These are phyloP conservation scores for Urocyon cinereoargenteus DNA, from an alignment of 2,797 vertebrate species.

Conservation along the genomic window DNA sequence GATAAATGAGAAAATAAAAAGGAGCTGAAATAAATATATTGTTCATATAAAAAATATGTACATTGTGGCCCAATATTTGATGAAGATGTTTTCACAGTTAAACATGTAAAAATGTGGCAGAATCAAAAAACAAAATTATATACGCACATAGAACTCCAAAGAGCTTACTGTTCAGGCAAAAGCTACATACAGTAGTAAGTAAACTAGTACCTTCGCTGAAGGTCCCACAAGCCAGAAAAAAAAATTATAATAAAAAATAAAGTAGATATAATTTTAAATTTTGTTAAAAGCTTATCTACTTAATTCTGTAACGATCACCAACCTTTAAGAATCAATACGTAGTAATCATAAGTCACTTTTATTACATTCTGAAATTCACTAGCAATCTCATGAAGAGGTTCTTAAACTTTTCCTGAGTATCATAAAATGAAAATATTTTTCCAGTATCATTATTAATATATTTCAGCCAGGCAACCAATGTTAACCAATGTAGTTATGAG, in stretches of 20 bases:
- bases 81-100: background rate
- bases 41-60: background rate
- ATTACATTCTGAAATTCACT: slow-evolving; percentile 40
- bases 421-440: slow-evolving; percentile 63
- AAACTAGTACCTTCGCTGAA: background rate
- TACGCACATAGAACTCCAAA: background rate
- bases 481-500: slow-evolving; percentile 30
- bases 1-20: background rate
- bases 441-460: slow-evolving; percentile 46
- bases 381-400: slow-evolving; percentile 48
- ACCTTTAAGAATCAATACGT: slow-evolving; percentile 47
- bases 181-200: background rate
- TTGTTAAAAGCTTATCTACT: slow-evolving; percentile 43
- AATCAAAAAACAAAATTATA: background rate
- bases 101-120: background rate
- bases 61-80: background rate
- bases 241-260: slow-evolving; percentile 35
- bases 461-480: slow-evolving; percentile 32
- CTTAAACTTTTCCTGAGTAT: slow-evolving; percentile 50
- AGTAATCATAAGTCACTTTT: slow-evolving; percentile 20
- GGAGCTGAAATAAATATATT: background rate
- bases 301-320: slow-evolving; percentile 21
- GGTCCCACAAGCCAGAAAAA: background rate
- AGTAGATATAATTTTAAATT: slow-evolving; percentile 19
- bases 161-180: background rate